Evolutionary conservation across 2,888 invertebrate species (phyloP), one percentile per base, ranked within the genome.

Genomic region (Troilus luridus): DNA sequence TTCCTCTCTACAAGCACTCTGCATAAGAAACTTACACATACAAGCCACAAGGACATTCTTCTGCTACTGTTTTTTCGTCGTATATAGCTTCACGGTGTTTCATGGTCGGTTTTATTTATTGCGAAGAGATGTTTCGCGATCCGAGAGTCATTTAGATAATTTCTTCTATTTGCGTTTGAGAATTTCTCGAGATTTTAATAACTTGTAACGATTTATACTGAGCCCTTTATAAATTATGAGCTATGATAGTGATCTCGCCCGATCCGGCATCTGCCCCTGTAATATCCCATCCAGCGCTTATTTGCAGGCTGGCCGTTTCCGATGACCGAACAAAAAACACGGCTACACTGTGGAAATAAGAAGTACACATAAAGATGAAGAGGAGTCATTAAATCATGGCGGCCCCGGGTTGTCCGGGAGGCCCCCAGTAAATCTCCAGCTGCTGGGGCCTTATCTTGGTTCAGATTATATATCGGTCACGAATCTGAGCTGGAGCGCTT

Each of bases 391-490:
- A 90, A 90, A 90, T 90, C 90, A 90, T 90, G 58, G 67, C 90
- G 72, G 72, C 24, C 90, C 67, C 89, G 67, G 56, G 62, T 60
- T 89, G 89, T 89, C 89, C 89, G 41, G 21, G 89, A 41, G 64
- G 89, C 54, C 64, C 41, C 56, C 88, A 54, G 89, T 89, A 89
- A 89, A 89, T 89, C 89, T 89, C 62, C 24, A 27, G 60, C 88
- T 59, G 60, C 59, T 59, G 88, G 88, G 24, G 60, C 89, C 62
- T 62, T 89, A 89, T 64, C 89, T 64, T n/a, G 89, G 62, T 54
- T 41, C 41, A 64, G 89, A 89, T 89, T 90, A 90, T 90, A 90
- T 90, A 90, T 90, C 90, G 90, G 90, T 90, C 90, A 90, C 90
- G 90, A 90, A 72, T 72, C 90, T 90, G 58, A 56, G 58, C 58